Base-by-base conservation (phyloP, 2,797 vertebrate genomes). In the Parauchenoglanis ngamensis region DNA sequence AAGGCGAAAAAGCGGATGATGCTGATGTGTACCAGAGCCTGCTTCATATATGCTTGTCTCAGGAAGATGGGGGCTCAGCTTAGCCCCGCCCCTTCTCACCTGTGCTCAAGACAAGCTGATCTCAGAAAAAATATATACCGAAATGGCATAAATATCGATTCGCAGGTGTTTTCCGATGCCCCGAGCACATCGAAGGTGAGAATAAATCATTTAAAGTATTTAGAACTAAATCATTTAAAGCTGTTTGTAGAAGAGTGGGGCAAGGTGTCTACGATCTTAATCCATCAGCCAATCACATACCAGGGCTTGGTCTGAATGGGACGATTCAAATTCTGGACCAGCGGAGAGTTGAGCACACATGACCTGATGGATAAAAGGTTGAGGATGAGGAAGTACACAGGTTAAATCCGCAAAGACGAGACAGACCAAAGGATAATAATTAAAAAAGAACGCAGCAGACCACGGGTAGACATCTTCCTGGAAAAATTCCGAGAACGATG, bases 21-120 rank as follows among this genome's bases (percentile, higher is more conserved):
- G 94, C 91, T 93, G 89, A 94, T 93, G 93, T 90, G 91, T 81
- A 91, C 91, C 88, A 85, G 86, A 95, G 93, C 46, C 93, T 77
- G 93, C 92, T 93, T 94, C 93, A 94, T 96, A 95, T 96, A 96
- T 96, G 96, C 90, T 93, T 92, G 89, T 92, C 87, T 86, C 87
- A 76, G 89, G 91, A 81, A 59, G 72, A 46, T 49, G 85, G 77
- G 79, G 85, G 82, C 82, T 84, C 35, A 54, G 90, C 90, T 85
- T 89, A 85, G 82, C 88, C 90, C 88, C 84, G 86, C 90, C 90
- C 88, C 89, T 83, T 15, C 92, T 94, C 93, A 95, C 94, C 94
- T 95, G 94, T 90, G 87, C 90, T 91, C 88, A 87, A 82, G 88
- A 90, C 92, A 70, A 90, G 90, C 90, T 83, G 92, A 93, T 92